Evolutionary conservation across 2,797 vertebrate genomes (phyloP).

Genomic region (Clarias laeviceps): DNA sequence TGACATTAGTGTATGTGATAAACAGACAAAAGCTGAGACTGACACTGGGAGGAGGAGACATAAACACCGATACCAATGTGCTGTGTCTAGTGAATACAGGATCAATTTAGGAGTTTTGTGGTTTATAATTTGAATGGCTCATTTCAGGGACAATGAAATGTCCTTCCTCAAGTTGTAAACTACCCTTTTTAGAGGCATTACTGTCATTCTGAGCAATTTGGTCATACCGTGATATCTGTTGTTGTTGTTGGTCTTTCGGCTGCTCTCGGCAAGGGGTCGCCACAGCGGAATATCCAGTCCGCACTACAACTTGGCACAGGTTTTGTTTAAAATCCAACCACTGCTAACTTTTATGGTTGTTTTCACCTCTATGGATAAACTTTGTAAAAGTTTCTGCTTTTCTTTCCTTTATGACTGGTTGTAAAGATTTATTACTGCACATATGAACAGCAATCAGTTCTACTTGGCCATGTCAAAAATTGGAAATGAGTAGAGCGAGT

Average conservation of each 20-base stretch:
- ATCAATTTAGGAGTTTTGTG: neutral
- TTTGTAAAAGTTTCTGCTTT: neutral
- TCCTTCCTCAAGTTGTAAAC: neutral
- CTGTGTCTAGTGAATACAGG: neutral
- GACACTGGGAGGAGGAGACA: neutral
- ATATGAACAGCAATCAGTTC: conserved; percentile 36
- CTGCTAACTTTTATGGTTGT: neutral
- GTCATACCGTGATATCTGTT: neutral
- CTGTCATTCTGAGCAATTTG: neutral
- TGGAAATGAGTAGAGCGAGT: neutral
- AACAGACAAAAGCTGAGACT: neutral
- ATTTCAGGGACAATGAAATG: neutral
- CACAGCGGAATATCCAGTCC: too few relatives aligned
- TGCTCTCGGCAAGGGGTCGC: too few relatives aligned
- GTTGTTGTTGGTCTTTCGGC: too few relatives aligned
- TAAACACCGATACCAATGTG: neutral
- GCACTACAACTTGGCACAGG: too few relatives aligned
- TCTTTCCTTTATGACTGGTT: neutral
- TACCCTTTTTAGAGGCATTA: neutral
- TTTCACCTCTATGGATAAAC: neutral
- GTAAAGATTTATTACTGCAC: conserved; percentile 38
- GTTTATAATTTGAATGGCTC: conserved; percentile 3
- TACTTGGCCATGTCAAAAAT: neutral
- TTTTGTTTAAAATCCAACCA: neutral
- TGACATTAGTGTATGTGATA: too few relatives aligned